Evolutionary conservation across 2,888 invertebrate genomes (phyloP).

Genomic region (Leptodirus hochenwartii): DNA sequence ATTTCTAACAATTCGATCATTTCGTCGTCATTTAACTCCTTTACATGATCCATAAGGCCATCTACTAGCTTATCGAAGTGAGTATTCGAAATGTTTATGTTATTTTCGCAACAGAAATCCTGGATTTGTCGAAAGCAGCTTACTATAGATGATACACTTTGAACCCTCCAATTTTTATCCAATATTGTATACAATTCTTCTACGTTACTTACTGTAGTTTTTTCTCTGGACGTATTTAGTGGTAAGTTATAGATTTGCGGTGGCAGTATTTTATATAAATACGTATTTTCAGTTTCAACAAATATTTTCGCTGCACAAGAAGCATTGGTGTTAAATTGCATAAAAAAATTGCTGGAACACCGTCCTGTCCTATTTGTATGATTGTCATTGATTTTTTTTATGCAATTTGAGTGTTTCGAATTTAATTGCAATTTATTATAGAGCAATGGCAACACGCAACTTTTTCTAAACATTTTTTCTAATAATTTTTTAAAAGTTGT

Average conservation of each 20-base stretch:
- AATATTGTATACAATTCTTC: conserved; percentile 15
- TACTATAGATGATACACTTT: conserved; percentile 18
- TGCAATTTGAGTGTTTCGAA: too few relatives aligned
- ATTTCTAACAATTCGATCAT: conserved; percentile 33
- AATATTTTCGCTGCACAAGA: conserved; percentile 11
- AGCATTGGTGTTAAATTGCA: too few relatives aligned
- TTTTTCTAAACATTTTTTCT: too few relatives aligned
- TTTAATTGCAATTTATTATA: too few relatives aligned
- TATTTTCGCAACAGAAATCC: conserved; percentile 17
- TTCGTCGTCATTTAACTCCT: conserved; percentile 36
- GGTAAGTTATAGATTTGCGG: conserved; percentile 2
- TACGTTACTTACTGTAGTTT: too few relatives aligned
- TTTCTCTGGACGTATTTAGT: too few relatives aligned
- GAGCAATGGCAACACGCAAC: too few relatives aligned
- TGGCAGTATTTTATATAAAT: conserved; percentile 13
- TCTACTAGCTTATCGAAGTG: conserved; percentile 25
- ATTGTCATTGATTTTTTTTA: too few relatives aligned
- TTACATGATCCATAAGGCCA: conserved; percentile 30
- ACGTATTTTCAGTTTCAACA: conserved; percentile 15
- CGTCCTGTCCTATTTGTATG: too few relatives aligned
- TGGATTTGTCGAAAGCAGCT: conserved; percentile 18
- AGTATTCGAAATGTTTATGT: conserved; percentile 19
- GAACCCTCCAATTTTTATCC: conserved; percentile 17
- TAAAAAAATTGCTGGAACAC: too few relatives aligned
- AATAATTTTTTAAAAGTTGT: too few relatives aligned